Evolutionary conservation across 2,888 invertebrate genomes (phyloP), one percentile per base, ranked within the genome.

Genomic region (Pachliopta kotzebuea): DNA sequence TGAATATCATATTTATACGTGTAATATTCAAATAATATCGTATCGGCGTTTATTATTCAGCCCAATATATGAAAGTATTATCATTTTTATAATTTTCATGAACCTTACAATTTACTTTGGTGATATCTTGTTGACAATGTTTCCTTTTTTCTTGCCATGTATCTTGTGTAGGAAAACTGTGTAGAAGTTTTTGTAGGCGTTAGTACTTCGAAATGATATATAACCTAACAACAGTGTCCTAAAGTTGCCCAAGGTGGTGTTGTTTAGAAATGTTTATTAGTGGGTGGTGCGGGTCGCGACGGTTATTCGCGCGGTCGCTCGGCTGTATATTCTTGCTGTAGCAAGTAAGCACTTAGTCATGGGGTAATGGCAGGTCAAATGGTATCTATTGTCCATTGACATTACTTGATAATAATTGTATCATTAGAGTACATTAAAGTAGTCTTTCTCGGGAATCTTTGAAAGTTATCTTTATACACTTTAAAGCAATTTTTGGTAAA

Each of bases 381-480:
- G 90, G 88, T 90, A 89, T 89, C 81, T 90, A 88, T 90, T 90
- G 90, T 91, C 90, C 90, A 88, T 90, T 90, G 90, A 88, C 89
- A 85, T 90, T 87, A 88, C 86, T 88, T 82, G 90, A 90, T 90
- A 90, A 91, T 91, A 90, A 90, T 90, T 89, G 89, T 91, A 90
- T 91, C 90, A 89, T 89, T 90, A 90, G 90, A 89, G 88, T 90
- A 90, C 90, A 90, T 90, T 88, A 88, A 89, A 86, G 90, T 91
- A 91, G 91, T 88, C 89, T 89, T 90, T 90, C 89, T 90, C 86
- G 84, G 83, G 85, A 88, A 88, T 89, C 87, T 90, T 65, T 87
- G 85, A 90, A 88, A 89, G 90, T 90, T 91, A 91, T 90, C 90
- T 91, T 89, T 86, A 87, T 90, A 90, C 88, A 90, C 86, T 87